phyloP scores from a whole-genome alignment of 2,113 vertebrate genomes.

The Tragelaphus imberbis region DNA sequence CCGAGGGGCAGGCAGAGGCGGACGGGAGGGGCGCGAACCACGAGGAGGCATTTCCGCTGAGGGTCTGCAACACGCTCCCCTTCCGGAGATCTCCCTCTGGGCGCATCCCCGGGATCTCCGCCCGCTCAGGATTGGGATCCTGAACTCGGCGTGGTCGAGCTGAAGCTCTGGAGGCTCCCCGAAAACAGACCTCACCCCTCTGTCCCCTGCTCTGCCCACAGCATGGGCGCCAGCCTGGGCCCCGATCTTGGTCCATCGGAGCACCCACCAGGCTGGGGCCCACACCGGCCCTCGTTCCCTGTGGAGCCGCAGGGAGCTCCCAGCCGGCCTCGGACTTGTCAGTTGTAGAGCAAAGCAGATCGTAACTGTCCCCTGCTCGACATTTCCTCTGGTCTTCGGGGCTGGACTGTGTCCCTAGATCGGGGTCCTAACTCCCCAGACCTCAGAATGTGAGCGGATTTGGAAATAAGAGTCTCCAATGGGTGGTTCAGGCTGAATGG shows the following conservation, averaged over 20 bases:
- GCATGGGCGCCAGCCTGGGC: not conserved
- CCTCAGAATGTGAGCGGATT: not conserved
- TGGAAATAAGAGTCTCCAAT: not conserved
- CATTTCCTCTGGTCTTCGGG: not conserved
- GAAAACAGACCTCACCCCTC: accelerated
- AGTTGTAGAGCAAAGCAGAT: not conserved
- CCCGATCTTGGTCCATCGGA: accelerated
- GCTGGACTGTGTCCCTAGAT: not conserved
- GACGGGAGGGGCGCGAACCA: accelerated
- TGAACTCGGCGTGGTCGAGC: not conserved
- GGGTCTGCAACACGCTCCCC: accelerated
- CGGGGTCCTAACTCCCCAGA: not conserved
- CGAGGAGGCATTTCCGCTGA: accelerated
- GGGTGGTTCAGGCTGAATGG: not conserved
- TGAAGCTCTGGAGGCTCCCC: not conserved
- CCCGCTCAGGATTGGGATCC: accelerated
- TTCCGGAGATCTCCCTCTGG: not conserved
- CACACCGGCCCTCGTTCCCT: accelerated
- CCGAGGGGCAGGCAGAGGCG: not conserved
- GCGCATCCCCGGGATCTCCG: not conserved
- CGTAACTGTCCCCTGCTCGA: accelerated
- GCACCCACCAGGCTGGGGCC: accelerated
- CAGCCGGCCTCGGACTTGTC: not conserved
- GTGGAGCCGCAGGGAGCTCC: not conserved
- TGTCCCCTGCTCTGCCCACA: not conserved